Evolutionary conservation across 1,140 invertebrate species (phyloP), one percentile per base, ranked within the genome.

Genomic region (Hylyphantes graminicola): DNA sequence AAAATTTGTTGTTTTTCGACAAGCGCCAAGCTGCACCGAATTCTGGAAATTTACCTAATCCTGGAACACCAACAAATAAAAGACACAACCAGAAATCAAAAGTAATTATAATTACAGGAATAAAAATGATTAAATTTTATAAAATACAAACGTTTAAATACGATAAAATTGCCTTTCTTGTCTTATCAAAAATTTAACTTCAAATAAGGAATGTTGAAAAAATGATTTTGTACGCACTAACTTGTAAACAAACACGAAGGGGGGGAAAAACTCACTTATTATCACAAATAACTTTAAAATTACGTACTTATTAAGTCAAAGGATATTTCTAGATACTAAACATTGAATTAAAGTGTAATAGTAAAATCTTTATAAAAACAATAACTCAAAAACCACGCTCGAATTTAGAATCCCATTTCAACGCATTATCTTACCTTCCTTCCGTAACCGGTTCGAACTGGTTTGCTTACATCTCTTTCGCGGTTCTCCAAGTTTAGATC

Each of bases 391-490:
- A 83, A 83, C 68, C 80, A 83, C 80, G 80, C 80, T 83, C 57
- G 68, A 83, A 83, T 83, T 74, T 73, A n/a, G 59, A 83, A 67
- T 74, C 72, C 74, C 80, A 83, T 78, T 78, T 65, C 76, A 78
- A 54, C 63, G n/a, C 59, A 15, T 21, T 15, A 67, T 53, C 74
- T 51, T 75, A 83, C 75, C 80, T 83, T 35, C 74, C 80, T 72
- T 65, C 80, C 17, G 80, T 75, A 83, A 83, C 80, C 80, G 80
- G 80, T 83, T 83, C 75, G 61, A 83, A 83, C 80, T 83, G 80
- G 80, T 83, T 74, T 75, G 80, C 72, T 83, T 72, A 83, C 80
- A 74, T 83, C 65, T 83, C 59, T 83, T 74, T 83, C 70, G 80
- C 80, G 80, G 80, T 83, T 83, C 80, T 83, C 59, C 48, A 2